These are phyloP conservation scores for Tetraneura akinire DNA, from an alignment of 1,140 invertebrate genomes.

Conservation along the genomic window DNA sequence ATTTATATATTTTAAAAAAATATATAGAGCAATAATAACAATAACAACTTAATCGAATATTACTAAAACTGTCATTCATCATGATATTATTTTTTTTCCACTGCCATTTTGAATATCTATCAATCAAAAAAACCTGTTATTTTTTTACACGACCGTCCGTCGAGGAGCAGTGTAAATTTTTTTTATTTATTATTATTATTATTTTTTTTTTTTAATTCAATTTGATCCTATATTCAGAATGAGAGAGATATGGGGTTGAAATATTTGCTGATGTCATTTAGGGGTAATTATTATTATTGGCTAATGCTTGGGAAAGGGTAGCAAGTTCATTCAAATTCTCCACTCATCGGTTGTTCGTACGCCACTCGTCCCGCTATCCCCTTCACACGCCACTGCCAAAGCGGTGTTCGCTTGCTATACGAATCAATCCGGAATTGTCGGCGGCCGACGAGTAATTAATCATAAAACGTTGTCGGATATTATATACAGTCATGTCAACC, in stretches of 20 bases:
- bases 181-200: neutral
- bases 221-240: conserved; percentile 31
- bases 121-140: conserved; percentile 50
- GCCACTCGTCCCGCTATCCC: neutral
- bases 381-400: neutral
- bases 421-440: conserved; percentile 46
- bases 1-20: no score
- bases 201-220: conserved; percentile 36
- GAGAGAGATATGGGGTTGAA: conserved; percentile 41
- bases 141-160: conserved; percentile 42
- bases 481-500: conserved; percentile 50
- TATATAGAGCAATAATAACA: neutral
- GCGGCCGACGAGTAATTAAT: conserved; percentile 49
- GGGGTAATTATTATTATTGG: conserved; percentile 51
- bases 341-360: conserved; percentile 34
- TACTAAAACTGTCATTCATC: conserved; percentile 51
- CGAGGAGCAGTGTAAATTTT: conserved; percentile 32
- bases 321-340: conserved; percentile 51
- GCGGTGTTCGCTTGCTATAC: conserved; percentile 20
- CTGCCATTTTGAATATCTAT: conserved; percentile 46
- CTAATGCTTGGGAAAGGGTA: conserved; percentile 50
- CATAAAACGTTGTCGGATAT: conserved; percentile 49
- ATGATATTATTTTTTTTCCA: conserved; percentile 48
- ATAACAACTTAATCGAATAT: conserved; percentile 50
- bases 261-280: conserved; percentile 52